Conservation (phyloP, 1,140 invertebrate species). For the Oncopodura yosiiana region DNA sequence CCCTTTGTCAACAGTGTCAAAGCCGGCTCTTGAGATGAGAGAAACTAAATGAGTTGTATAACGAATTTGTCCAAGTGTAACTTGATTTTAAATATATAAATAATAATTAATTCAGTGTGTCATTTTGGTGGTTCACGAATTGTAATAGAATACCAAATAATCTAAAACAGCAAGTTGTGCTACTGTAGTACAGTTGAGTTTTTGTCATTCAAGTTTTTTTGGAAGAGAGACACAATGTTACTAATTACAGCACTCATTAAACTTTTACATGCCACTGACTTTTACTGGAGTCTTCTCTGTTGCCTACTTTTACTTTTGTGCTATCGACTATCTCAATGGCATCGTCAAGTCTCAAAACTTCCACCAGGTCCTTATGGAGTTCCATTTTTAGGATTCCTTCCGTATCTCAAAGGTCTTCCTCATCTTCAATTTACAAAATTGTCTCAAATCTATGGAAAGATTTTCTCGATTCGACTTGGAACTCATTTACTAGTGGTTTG, state of each 20-base stretch:
- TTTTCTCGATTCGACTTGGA: slow-evolving; percentile 71
- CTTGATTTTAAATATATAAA: too few relatives aligned
- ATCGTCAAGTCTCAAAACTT: slow-evolving; percentile 38
- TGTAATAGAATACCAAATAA: too few relatives aligned
- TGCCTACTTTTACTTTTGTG: slow-evolving; percentile 10
- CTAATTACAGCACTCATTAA: not conserved
- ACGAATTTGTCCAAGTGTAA: too few relatives aligned
- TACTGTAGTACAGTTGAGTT: too few relatives aligned
- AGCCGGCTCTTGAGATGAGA: too few relatives aligned
- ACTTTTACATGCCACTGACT: slow-evolving; percentile 1
- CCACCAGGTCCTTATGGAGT: slow-evolving; percentile 78
- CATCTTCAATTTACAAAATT: slow-evolving; percentile 67
- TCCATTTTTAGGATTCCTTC: slow-evolving; percentile 69
- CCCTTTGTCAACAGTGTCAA: too few relatives aligned
- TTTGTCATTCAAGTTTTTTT: too few relatives aligned
- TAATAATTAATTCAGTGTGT: too few relatives aligned
- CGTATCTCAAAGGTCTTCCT: slow-evolving; percentile 61
- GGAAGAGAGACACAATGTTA: not conserved
- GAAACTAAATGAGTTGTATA: too few relatives aligned
- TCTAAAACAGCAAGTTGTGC: too few relatives aligned
- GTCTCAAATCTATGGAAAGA: slow-evolving; percentile 61
- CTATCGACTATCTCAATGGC: slow-evolving; percentile 20
- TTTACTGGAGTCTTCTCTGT: slow-evolving; percentile 15
- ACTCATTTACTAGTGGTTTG: slow-evolving; percentile 71
- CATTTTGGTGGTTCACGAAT: too few relatives aligned